These are phyloP conservation scores for Melipona bicolor DNA, from an alignment of 2,888 invertebrate species.

Conservation along the genomic window DNA sequence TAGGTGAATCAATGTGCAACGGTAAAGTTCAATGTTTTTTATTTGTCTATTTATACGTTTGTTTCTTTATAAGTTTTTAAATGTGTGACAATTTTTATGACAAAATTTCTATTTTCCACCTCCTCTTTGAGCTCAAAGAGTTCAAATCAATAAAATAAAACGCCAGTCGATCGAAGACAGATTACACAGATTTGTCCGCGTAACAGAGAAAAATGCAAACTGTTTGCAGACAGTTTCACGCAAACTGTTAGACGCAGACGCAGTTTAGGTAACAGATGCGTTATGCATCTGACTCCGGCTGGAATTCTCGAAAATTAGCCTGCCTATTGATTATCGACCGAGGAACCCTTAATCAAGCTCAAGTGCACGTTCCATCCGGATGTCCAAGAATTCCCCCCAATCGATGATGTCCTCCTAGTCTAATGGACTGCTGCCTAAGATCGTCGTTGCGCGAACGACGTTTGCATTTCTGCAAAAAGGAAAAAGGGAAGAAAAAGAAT, in stretches of 20 bases:
- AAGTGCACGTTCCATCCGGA: constrained; percentile 27
- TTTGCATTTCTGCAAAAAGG: too few species aligned
- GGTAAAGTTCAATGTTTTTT: too few species aligned
- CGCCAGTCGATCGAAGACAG: too few species aligned
- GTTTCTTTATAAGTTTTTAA: too few species aligned
- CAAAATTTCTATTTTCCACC: too few species aligned
- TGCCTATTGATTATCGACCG: constrained; percentile 18
- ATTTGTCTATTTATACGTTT: too few species aligned
- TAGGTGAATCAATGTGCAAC: too few species aligned
- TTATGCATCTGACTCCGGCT: not conserved
- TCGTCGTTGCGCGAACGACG: too few species aligned
- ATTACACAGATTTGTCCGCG: not conserved
- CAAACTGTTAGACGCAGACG: not conserved
- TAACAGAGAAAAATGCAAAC: not conserved
- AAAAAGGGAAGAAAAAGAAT: too few species aligned
- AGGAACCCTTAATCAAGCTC: constrained; percentile 40
- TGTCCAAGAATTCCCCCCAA: constrained; percentile 16
- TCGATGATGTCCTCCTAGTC: not conserved
- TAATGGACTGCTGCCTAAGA: not conserved
- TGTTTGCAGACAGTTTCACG: not conserved
- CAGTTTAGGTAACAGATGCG: not conserved
- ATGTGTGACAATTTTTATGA: too few species aligned
- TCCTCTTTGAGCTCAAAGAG: too few species aligned
- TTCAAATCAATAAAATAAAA: too few species aligned
- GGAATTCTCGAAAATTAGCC: constrained; percentile 24